Evolutionary conservation across 92 coral and sea anemone species (phyloP), one percentile per base, ranked within the genome.

Genomic region (Pocillopora meandrina): DNA sequence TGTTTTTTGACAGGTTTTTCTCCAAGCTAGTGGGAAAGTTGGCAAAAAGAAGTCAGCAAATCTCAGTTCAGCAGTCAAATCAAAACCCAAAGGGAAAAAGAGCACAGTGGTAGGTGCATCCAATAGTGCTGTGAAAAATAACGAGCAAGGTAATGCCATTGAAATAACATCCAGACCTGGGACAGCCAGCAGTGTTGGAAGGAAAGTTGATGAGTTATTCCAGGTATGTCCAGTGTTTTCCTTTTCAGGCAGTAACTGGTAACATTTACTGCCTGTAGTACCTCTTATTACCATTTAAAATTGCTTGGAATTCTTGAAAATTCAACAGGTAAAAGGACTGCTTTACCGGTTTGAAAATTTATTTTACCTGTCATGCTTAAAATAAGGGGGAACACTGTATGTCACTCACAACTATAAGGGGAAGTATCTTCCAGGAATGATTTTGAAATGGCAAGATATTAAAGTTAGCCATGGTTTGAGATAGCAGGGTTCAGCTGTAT

Each of bases 1-100:
- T 47, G 12, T 0, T 71, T 70, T 81, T 57, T 57, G 19, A 16
- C 71, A 96, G 98, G 84, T 81, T 77, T 96, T 96, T 69, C 91
- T 96, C 67, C 97, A 96, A 71, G 94, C 98, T 42, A 92, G 95
- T 83, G 99, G 99, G 20, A 95, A 95, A 72, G 96, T 96, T 8
- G 78, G 91, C 52, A 96, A 94, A 82, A 96, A 92, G 88, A 96
- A 91, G 75, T 84, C 89, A 56, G 84, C 31, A 47, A 55, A 47
- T 55, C 42, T 42, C 12, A 1, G 47, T 72, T 81, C 91, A 36
- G 87, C 59, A 57, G 52, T 57, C 5, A 87, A 86, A 76, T 15
- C 80, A 34, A 88, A 86, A 79, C 73, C 91, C n/a, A 88, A 79
- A 67, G 80, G 74, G 42, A 58, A 82, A 82, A 83, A 70, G 61